phyloP scores from a whole-genome alignment of 1,140 invertebrate species.

The Ectropis grisescens region DNA sequence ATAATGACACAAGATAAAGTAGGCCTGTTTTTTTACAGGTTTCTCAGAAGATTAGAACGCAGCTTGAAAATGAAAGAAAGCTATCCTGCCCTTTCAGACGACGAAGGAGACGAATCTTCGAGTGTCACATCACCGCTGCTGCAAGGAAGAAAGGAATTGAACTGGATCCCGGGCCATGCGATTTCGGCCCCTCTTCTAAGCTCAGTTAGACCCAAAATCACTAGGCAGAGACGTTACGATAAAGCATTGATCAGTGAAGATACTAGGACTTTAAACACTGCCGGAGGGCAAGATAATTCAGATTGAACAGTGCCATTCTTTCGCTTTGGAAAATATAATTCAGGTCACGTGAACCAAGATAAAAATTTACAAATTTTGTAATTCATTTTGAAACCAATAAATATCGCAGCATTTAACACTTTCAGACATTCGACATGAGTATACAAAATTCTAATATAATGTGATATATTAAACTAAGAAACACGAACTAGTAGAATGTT shows the following conservation, averaged over 20 bases:
- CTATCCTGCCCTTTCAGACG: conserved; percentile 70
- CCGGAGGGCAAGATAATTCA: conserved; percentile 46
- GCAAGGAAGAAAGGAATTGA: conserved; percentile 66
- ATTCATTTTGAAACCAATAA: no score
- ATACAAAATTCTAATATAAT: conserved; percentile 64
- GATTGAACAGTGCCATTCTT: conserved; percentile 27
- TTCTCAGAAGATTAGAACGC: conserved; percentile 71
- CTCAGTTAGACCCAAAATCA: conserved; percentile 47
- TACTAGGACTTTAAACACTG: conserved; percentile 47
- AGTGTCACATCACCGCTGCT: conserved; percentile 71
- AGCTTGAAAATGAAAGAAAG: conserved; percentile 73
- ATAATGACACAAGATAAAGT: no score
- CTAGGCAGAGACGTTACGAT: conserved; percentile 52
- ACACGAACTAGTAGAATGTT: conserved; percentile 27
- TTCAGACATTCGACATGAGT: conserved; percentile 10
- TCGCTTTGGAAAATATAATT: not conserved
- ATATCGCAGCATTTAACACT: no score
- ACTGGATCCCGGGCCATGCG: conserved; percentile 50
- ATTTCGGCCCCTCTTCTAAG: conserved; percentile 43
- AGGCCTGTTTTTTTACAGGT: conserved; percentile 34
- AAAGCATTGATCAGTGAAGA: conserved; percentile 47
- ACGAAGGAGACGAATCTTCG: conserved; percentile 70
- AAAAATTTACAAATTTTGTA: no score
- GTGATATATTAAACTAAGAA: conserved; percentile 52
- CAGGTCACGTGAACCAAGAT: not conserved